phyloP scores from a whole-genome alignment of 2,113 vertebrate species.

The Tetrax tetrax region DNA sequence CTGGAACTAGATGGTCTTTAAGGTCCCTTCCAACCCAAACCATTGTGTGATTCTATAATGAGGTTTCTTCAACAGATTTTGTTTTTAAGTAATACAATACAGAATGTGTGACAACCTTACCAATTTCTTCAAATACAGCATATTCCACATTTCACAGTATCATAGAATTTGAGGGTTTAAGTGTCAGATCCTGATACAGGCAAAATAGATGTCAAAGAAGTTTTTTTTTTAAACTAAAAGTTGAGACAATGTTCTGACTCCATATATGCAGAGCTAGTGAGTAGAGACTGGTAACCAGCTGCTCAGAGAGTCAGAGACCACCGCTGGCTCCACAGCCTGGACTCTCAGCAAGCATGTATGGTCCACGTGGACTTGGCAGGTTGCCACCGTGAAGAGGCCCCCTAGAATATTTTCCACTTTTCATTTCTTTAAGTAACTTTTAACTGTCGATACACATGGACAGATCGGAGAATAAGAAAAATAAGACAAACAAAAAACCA shows the following conservation, averaged over 20 bases:
- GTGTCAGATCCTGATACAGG: neutral
- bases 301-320: neutral
- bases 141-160: neutral
- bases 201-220: neutral
- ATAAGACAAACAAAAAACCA: accelerated
- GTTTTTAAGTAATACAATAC: neutral
- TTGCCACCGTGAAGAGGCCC: neutral
- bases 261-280: accelerated
- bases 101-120: neutral
- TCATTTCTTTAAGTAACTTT: neutral
- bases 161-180: neutral
- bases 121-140: neutral
- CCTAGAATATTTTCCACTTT: neutral
- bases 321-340: neutral
- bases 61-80: neutral
- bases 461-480: neutral
- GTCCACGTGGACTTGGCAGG: neutral
- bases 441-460: neutral
- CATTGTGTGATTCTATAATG: neutral
- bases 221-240: neutral
- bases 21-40: too few species aligned
- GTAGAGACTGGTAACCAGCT: neutral
- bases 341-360: neutral
- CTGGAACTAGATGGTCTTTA: too few species aligned
- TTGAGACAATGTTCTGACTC: neutral